Conservation (phyloP, 2,797 vertebrate species). For the Microhierax caerulescens region DNA sequence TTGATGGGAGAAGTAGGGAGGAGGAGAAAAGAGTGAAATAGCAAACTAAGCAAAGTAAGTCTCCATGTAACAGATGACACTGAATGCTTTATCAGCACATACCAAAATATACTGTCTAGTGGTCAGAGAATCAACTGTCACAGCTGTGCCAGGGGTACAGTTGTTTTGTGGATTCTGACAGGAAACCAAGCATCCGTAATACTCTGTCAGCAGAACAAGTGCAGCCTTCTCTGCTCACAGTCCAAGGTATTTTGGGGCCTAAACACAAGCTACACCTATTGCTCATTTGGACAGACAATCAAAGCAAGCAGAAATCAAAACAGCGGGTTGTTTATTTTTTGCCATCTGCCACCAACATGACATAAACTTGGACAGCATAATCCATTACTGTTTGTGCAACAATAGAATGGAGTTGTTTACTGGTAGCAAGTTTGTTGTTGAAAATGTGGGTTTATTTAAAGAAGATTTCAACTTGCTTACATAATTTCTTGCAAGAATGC, state of each 20-base stretch:
- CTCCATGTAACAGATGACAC: not conserved
- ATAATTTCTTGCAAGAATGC: not conserved
- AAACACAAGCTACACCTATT: not conserved
- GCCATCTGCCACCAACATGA: not conserved
- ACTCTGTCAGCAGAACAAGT: not conserved
- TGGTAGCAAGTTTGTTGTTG: not conserved
- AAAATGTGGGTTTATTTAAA: not conserved
- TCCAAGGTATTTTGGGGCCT: not conserved
- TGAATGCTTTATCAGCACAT: slow-evolving; percentile 15
- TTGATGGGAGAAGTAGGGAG: not conserved
- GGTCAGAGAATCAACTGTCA: not conserved
- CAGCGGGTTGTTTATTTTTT: not conserved
- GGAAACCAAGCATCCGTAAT: not conserved
- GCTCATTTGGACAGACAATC: not conserved
- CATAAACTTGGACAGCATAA: not conserved
- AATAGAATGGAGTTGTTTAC: not conserved
- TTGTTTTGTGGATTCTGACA: not conserved
- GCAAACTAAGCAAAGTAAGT: not conserved
- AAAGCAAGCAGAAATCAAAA: not conserved
- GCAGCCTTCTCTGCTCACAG: not conserved
- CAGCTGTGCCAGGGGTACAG: not conserved
- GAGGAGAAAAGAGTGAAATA: not conserved
- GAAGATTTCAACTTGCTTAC: slow-evolving; percentile 8
- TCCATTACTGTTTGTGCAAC: not conserved
- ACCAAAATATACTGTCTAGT: not conserved